Conservation (phyloP, 2,113 vertebrate genomes). For the Tychaedon coryphoeus region DNA sequence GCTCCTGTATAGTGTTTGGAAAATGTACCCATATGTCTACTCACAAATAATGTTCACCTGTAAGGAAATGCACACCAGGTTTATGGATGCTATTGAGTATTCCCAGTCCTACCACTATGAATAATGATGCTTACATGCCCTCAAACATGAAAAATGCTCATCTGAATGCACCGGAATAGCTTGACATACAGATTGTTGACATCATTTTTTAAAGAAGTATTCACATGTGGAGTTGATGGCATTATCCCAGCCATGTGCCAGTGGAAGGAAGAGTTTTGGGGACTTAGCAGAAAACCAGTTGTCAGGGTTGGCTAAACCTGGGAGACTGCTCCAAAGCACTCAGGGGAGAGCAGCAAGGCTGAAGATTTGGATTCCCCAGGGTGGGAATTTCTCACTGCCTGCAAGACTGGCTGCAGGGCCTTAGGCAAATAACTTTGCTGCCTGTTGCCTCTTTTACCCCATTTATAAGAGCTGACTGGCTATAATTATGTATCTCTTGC, state of each 20-base stretch:
- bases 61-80: conserved; percentile 63
- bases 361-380: background rate
- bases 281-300: background rate
- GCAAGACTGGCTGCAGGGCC: background rate
- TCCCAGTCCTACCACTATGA: conserved; percentile 54
- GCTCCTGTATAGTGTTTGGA: conserved; percentile 33
- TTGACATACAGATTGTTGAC: background rate
- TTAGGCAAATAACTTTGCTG: conserved; percentile 32
- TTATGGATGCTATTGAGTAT: conserved; percentile 63
- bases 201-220: conserved; percentile 11
- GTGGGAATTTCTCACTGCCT: background rate
- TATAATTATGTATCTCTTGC: conserved; percentile 33
- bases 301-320: background rate
- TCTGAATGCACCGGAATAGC: conserved; percentile 37
- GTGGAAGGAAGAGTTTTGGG: background rate
- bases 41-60: conserved; percentile 66
- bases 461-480: background rate
- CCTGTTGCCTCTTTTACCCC: conserved; percentile 7
- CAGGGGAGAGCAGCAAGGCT: background rate
- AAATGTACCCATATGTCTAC: conserved; percentile 63
- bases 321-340: background rate
- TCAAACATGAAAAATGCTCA: conserved; percentile 54
- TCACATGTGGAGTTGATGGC: background rate
- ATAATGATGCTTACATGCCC: conserved; percentile 60
- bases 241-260: background rate